phyloP scores from a whole-genome alignment of 2,888 invertebrate species.

The Bursaphelenchus okinawaensis region DNA sequence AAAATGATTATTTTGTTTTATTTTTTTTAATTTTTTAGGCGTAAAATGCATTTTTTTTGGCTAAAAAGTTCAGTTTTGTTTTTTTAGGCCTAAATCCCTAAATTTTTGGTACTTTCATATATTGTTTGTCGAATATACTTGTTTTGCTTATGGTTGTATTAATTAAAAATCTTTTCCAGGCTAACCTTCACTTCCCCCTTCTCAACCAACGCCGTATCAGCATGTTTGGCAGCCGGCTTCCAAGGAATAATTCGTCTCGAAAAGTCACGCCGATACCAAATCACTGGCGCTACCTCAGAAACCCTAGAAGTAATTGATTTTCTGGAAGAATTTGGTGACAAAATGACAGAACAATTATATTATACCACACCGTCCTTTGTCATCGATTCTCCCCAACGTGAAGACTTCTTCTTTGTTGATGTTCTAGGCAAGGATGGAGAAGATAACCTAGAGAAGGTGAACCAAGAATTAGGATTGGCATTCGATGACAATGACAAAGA shows the following conservation, averaged over 20 bases:
- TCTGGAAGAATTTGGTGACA: conserved; percentile 25
- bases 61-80: too few relatives aligned
- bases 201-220: conserved; percentile 91
- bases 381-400: conserved; percentile 63
- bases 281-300: conserved; percentile 29
- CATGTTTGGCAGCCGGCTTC: conserved; percentile 78
- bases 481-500: conserved; percentile 40
- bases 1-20: too few relatives aligned
- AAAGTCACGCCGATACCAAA: conserved; percentile 71
- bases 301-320: neutral
- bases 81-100: too few relatives aligned
- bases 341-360: conserved; percentile 79
- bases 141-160: conserved; percentile 1
- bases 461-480: conserved; percentile 62
- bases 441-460: conserved; percentile 74
- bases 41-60: too few relatives aligned
- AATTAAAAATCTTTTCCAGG: conserved; percentile 60
- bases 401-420: conserved; percentile 77
- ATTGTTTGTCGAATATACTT: conserved; percentile 4
- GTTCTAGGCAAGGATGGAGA: conserved; percentile 72
- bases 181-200: conserved; percentile 87
- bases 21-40: too few relatives aligned
- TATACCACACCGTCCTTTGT: conserved; percentile 69
- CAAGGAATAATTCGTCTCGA: conserved; percentile 74
- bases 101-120: neutral